Evolutionary conservation across 1,140 invertebrate genomes (phyloP), one percentile per base, ranked within the genome.

Genomic region (Dreissena rostriformis): DNA sequence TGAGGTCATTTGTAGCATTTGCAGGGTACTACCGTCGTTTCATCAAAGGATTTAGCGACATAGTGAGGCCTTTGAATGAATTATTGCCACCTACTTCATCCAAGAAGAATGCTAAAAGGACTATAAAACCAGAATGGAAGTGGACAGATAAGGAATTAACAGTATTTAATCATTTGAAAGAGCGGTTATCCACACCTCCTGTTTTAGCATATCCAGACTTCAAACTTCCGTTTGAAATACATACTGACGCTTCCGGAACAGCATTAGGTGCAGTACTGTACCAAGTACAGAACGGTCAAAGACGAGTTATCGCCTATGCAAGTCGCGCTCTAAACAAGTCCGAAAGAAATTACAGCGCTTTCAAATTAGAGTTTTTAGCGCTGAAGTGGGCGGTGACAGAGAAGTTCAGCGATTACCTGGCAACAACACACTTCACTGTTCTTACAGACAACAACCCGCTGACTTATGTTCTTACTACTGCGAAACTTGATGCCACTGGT

Each of bases 301-400:
- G 24, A 12, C 12, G 65, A 24, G 65, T 67, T 24, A 67, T 17
- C 22, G 11, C 65, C 12, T 67, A 67, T 22, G 26, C 65, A 11
- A 28, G 65, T 57, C 12, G 53, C 12, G 53, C 53, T 19, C 19
- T 57, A 19, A 57, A 57, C 53, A 57, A 57, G 53, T 57, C 53
- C 12, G 53, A 57, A 57, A 12, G 53, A 12, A 57, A 57, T 19
- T 57, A 57, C 53, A 57, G 53, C 19, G 53, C 53, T 57, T 57
- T 57, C 19, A 57, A 57, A 24, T 67, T 67, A 24, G 66, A 67
- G 53, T 57, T 57, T 19, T 19, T 57, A 39, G 17, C 29, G 14
- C 24, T 78, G 19, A 82, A 82, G 51, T 82, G 79, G 70, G 79
- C 79, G 1, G 26, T 82, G 7, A 53, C 79, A 29, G 79, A 82